phyloP scores from a whole-genome alignment of 2,113 vertebrate species.

The Melanerpes aurifrons region DNA sequence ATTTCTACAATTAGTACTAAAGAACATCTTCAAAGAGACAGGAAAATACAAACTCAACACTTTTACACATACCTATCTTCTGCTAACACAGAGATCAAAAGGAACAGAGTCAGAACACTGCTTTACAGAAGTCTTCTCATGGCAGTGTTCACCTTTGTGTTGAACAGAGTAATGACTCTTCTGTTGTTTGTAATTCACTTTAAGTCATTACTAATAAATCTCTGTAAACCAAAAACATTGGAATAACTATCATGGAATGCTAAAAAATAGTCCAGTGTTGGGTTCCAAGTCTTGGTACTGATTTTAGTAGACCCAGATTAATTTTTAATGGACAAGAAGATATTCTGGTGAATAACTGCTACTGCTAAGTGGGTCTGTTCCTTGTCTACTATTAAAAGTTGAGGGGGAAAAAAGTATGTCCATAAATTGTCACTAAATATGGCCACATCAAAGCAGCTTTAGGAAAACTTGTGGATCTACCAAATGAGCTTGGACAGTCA shows the following conservation, averaged over 20 bases:
- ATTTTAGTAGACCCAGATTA: background rate
- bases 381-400: background rate
- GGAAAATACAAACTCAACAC: background rate
- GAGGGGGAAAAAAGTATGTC: rapidly evolving
- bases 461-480: background rate
- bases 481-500: background rate
- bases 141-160: background rate
- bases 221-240: background rate
- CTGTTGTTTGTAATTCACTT: background rate
- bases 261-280: background rate
- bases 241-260: background rate
- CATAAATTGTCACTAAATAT: background rate
- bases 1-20: constrained; percentile 1
- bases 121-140: background rate
- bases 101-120: background rate
- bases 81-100: constrained; percentile 16
- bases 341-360: background rate
- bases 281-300: background rate
- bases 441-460: background rate
- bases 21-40: background rate
- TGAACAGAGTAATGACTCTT: background rate
- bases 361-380: background rate
- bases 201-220: background rate
- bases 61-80: background rate
- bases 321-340: background rate